These are phyloP conservation scores for Mirounga angustirostris DNA, from an alignment of 2,113 vertebrate species.

Conservation along the genomic window DNA sequence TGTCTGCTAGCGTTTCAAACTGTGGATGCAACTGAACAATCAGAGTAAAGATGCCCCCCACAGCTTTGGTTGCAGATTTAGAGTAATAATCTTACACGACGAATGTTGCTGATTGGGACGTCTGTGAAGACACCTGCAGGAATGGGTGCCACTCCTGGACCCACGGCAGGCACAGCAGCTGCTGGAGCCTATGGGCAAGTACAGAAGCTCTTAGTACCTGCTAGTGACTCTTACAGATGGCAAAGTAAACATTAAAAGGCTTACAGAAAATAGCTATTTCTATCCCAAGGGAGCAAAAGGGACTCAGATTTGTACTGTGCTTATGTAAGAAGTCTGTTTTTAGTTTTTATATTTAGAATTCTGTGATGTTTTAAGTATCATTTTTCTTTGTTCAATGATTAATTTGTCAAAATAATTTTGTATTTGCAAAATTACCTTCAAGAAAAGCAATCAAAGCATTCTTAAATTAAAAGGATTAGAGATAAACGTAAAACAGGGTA, in stretches of 20 bases:
- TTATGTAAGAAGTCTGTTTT: constrained; percentile 4
- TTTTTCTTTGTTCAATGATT: constrained; percentile 5
- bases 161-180: constrained; percentile 78
- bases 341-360: constrained; percentile 23
- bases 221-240: neutral
- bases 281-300: neutral
- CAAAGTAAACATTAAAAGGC: neutral
- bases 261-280: neutral
- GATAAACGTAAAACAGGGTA: constrained; percentile 25
- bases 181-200: constrained; percentile 77
- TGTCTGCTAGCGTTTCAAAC: neutral
- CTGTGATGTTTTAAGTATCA: constrained; percentile 46
- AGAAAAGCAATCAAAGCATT: constrained; percentile 26
- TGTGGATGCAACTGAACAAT: neutral
- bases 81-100: constrained; percentile 89
- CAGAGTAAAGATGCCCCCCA: neutral
- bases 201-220: neutral
- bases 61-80: neutral
- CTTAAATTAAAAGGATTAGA: constrained; percentile 41
- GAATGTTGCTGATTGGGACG: constrained; percentile 96
- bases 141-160: constrained; percentile 83
- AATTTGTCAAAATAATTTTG: constrained; percentile 51
- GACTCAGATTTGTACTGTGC: neutral
- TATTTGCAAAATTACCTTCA: constrained; percentile 37
- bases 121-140: constrained; percentile 96